Percentiles rank a stretch among this genome's conserved stretches.
Evolutionary conservation across 2,797 vertebrate species (phyloP).

Genomic region (Lepidocolaptes lacrymiger): DNA sequence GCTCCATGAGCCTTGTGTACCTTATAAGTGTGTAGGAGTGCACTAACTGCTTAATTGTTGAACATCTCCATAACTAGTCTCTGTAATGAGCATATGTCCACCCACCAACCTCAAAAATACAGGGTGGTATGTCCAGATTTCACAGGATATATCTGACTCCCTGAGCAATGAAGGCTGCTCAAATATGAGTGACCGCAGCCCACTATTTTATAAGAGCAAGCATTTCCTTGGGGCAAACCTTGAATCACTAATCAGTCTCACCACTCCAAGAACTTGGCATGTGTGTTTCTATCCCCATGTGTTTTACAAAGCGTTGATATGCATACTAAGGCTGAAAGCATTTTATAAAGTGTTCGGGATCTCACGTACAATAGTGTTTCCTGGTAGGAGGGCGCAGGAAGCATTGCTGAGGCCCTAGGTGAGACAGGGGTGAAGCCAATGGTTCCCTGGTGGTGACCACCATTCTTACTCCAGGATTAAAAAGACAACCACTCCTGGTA

Average conservation of each 20-base stretch:
- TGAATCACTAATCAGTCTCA: background rate
- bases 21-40: slow-evolving; percentile 48
- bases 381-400: background rate
- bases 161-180: background rate
- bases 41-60: slow-evolving; percentile 2
- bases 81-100: background rate
- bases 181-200: background rate
- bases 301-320: slow-evolving; percentile 37
- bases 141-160: background rate
- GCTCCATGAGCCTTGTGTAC: slow-evolving; percentile 6
- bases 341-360: slow-evolving; percentile 23
- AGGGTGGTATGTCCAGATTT: background rate
- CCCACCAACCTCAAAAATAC: background rate
- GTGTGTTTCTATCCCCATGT: background rate
- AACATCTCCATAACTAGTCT: slow-evolving; percentile 14
- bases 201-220: background rate
- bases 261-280: background rate
- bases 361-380: background rate
- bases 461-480: rapidly evolving
- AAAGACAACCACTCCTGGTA: background rate
- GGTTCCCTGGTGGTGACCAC: background rate
- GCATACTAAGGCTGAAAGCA: background rate
- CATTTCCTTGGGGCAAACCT: background rate
- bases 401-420: background rate
- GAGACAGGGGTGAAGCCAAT: background rate